Base-by-base conservation (phyloP, 1,140 invertebrate genomes). In the Drosophila baimaii region DNA sequence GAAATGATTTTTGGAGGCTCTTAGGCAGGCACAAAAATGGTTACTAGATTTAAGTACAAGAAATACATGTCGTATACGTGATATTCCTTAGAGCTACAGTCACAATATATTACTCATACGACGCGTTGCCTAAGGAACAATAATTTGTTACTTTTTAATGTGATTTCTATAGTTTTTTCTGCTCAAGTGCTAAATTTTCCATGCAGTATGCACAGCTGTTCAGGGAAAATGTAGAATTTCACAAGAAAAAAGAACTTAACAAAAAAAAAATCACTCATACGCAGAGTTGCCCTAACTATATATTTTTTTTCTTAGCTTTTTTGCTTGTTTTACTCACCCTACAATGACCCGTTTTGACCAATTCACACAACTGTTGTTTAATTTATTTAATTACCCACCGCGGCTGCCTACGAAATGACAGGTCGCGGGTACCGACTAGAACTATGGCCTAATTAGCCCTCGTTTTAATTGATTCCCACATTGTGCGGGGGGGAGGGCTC, bases 401-500 rank as follows among this genome's bases (percentile, higher is more conserved):
- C 6, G 10, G 25, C 0, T 6, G 6, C 47, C 3, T 3, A 25
- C 12, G 9, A 35, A 55, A 55, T 37, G 52, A 37, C 13, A 37
- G 10, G 3, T 2, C 15, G 2, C n/a, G n/a, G n/a, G n/a, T n/a
- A n/a, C 10, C 13, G 10, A 31, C 21, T 41, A 64, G 37, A 41
- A 64, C 35, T 64, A 27, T 21, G 15, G 2, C 35, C 17, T 25
- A 64, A 64, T 64, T 62, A 43, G 27, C 9, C 3, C 19, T 27
- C 5, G 10, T 21, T 61, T 64, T 61, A 64, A 64, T 62, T 64
- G 61, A 59, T 27, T 35, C 27, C 27, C 35, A 29, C 62, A 65
- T 44, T 44, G 35, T 33, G 35, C 21, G 19, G 35, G n/a, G n/a
- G n/a, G n/a, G n/a, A n/a, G n/a, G n/a, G n/a, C n/a, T n/a, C n/a